phyloP scores from a whole-genome alignment of 2,888 invertebrate species.

The Trachelus tabidus region DNA sequence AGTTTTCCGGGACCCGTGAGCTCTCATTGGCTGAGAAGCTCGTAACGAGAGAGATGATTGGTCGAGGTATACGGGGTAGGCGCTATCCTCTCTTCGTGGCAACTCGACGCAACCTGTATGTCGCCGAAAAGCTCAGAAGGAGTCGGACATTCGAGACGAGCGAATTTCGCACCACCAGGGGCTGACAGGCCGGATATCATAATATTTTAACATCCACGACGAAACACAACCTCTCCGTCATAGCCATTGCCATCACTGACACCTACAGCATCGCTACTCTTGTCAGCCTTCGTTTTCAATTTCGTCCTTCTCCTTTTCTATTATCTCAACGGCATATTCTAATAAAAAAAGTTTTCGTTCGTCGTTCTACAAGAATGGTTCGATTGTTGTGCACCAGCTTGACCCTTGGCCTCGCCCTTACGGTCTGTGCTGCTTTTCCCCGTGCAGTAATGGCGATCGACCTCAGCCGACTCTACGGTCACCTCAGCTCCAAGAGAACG shows the following conservation, averaged over 20 bases:
- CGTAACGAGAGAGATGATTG: neutral
- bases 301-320: neutral
- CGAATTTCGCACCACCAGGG: neutral
- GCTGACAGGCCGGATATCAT: neutral
- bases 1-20: constrained; percentile 34
- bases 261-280: neutral
- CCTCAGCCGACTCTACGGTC: constrained; percentile 84
- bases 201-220: neutral
- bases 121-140: neutral
- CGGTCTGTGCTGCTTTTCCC: constrained; percentile 73
- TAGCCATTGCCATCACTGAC: neutral
- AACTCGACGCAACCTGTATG: neutral
- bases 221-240: neutral
- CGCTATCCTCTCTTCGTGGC: neutral
- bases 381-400: constrained; percentile 46
- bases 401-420: constrained; percentile 60
- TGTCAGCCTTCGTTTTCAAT: neutral
- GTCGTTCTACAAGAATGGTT: constrained; percentile 40
- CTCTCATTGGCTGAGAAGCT: neutral
- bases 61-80: neutral
- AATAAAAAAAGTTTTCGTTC: neutral
- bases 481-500: constrained; percentile 77
- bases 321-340: neutral
- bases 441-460: constrained; percentile 79
- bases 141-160: neutral